Evolutionary conservation across 2,113 vertebrate genomes (phyloP), one percentile per base, ranked within the genome.

Genomic region (Corythornis cristatus): DNA sequence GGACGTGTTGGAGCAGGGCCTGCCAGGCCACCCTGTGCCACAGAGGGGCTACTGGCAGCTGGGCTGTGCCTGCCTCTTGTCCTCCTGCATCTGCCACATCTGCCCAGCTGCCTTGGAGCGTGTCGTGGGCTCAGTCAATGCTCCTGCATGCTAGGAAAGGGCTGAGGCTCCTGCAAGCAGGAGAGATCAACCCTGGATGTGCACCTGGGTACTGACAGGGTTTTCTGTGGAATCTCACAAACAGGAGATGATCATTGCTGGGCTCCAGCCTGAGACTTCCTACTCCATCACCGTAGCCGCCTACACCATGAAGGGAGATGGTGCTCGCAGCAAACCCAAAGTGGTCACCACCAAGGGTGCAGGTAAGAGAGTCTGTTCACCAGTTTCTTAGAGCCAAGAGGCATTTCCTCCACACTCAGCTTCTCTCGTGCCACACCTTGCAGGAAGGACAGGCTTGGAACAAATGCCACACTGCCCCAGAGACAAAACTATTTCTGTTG

Each of bases 241-340:
- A 58, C 96, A 99, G 99, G 99, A 99, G 93, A 99, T 99, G 99
- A 73, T 99, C 96, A 99, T 99, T 86, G 97, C 98, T 93, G 98
- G 99, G 88, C 98, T 99, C 67, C 98, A 99, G 97, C 98, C 99
- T 1, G 99, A 99, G 97, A 99, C 99, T 46, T 97, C 98, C 12
- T 99, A 99, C 94, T 99, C 99, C 94, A 98, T 99, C 96, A 99
- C 99, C 0, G 99, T 99, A 86, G 99, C 99, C 12, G 99, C 99
- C 15, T 99, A 99, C 97, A 99, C 99, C 96, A 99, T 99, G 98
- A 99, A 99, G 94, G 99, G 99, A 56, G 99, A 99, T 37, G 99
- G 99, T 10, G 98, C 99, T 25, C 99, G 99, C 87, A 99, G 99
- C 98, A 99, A 99, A 94, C 98, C 99, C 7, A 99, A 99, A 85